Evolutionary conservation across 2,797 vertebrate genomes (phyloP).

Genomic region (Syncerus caffer): DNA sequence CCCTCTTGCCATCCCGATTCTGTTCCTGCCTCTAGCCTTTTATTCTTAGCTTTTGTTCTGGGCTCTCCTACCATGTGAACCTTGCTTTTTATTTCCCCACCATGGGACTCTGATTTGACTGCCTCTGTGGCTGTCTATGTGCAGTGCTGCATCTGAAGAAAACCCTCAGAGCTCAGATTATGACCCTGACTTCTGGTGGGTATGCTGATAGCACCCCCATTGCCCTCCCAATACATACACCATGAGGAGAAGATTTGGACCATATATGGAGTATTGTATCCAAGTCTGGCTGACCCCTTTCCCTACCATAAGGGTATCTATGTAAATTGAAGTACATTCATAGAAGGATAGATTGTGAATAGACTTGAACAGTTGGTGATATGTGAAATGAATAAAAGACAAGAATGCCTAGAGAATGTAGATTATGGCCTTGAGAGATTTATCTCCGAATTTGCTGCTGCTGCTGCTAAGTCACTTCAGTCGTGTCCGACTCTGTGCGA

Average conservation of each 20-base stretch:
- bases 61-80: background rate
- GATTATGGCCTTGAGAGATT: background rate
- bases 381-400: background rate
- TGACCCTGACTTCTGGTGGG: no score
- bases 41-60: background rate
- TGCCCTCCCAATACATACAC: background rate
- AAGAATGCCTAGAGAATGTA: no score
- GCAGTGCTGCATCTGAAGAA: background rate
- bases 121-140: background rate
- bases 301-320: background rate
- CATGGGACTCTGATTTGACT: background rate
- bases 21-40: background rate
- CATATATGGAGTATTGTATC: background rate
- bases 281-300: background rate
- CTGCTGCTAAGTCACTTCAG: no score
- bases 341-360: background rate
- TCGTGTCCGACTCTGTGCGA: no score
- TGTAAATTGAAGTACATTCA: background rate
- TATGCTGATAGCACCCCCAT: rapidly evolving
- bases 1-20: background rate
- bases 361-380: background rate
- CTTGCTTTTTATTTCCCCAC: background rate
- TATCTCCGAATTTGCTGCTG: background rate
- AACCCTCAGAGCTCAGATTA: background rate
- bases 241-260: background rate